phyloP scores from a whole-genome alignment of 2,797 vertebrate species.

The Centroberyx gerrardi region DNA sequence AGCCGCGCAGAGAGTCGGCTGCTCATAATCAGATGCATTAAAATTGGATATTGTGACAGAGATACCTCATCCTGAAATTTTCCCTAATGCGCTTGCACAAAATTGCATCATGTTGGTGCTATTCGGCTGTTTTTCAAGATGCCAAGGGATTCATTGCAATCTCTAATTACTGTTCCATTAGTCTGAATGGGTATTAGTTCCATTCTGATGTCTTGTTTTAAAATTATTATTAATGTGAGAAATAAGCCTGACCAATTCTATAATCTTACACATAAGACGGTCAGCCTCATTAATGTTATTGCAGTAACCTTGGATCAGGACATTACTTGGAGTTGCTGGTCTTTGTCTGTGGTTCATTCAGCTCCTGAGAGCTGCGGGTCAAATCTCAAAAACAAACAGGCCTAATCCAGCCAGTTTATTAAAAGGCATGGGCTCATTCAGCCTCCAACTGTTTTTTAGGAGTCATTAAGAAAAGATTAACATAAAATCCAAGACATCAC shows the following conservation, averaged over 20 bases:
- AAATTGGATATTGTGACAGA: constrained; percentile 12
- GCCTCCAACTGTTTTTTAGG: not conserved
- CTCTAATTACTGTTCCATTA: not conserved
- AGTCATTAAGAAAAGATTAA: constrained; percentile 43
- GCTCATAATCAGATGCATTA: constrained; percentile 31
- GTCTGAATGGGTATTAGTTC: not conserved
- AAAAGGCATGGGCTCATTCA: constrained; percentile 8
- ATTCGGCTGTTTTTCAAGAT: constrained; percentile 27
- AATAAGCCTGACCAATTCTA: constrained; percentile 29
- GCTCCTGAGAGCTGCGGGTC: constrained; percentile 1
- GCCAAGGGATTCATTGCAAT: not conserved
- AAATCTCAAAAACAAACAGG: constrained; percentile 47
- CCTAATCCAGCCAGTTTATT: constrained; percentile 25
- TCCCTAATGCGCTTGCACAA: constrained; percentile 27
- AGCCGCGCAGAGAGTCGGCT: not conserved
- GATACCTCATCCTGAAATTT: constrained; percentile 18
- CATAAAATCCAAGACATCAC: constrained; percentile 31
- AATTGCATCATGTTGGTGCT: constrained; percentile 51
- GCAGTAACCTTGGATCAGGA: not conserved
- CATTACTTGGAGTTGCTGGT: not conserved
- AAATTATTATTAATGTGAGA: constrained; percentile 8
- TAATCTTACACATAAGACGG: not conserved
- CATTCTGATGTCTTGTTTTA: not conserved
- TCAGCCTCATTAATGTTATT: not conserved
- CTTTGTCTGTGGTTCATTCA: constrained; percentile 5